These are phyloP conservation scores for Synergus umbraculus DNA, from an alignment of 2,888 invertebrate species.

Conservation along the genomic window DNA sequence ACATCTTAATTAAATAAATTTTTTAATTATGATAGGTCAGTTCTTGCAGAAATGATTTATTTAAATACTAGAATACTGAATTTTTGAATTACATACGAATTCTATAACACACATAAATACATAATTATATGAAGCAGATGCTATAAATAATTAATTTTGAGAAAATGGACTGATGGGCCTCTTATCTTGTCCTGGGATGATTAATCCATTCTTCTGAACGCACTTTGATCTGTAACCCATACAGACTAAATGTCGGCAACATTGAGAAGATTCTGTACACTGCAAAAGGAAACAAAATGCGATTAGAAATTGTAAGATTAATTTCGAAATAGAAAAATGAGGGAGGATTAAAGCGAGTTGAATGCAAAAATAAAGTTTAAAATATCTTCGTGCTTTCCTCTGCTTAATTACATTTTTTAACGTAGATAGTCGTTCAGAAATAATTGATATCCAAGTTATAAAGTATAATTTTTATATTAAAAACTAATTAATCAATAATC, in stretches of 20 bases:
- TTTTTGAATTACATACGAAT: no score
- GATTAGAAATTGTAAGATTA: background rate
- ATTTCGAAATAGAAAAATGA: background rate
- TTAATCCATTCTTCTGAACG: constrained; percentile 40
- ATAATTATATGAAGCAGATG: no score
- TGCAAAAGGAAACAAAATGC: constrained; percentile 35
- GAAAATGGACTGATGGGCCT: constrained; percentile 51
- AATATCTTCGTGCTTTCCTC: background rate
- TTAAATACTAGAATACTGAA: background rate
- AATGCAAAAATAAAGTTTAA: background rate
- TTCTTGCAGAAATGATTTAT: background rate
- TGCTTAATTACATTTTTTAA: no score
- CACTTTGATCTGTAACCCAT: constrained; percentile 50
- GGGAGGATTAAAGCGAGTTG: background rate
- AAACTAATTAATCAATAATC: background rate
- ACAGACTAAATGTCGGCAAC: constrained; percentile 57
- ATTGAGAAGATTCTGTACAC: constrained; percentile 53
- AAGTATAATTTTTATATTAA: background rate
- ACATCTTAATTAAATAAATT: background rate
- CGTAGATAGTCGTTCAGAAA: background rate
- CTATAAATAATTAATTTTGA: background rate
- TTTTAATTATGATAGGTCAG: background rate
- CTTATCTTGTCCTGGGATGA: constrained; percentile 50
- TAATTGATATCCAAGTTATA: background rate
- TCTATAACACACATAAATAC: no score